A percentile compares a stretch with the other conserved stretches of the same genome.
Evolutionary conservation across 2,888 invertebrate genomes (phyloP).

Genomic region (Loripinus fragilis): DNA sequence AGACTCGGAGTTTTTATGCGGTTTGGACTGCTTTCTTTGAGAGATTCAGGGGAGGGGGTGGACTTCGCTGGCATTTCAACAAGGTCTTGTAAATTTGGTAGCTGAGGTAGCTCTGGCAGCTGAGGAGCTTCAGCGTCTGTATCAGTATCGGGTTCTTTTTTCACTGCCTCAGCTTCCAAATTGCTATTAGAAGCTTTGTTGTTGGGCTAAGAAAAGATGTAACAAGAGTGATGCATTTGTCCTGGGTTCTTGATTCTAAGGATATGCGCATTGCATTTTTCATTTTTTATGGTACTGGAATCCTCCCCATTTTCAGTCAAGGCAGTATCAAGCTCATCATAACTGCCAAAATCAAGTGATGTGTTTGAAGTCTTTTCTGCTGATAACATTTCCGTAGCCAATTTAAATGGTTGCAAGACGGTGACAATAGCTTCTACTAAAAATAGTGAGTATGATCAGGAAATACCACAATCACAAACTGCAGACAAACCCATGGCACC

Average conservation of each 20-base stretch:
- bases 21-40: not conserved
- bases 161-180: not conserved
- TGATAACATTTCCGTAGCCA: constrained; percentile 19
- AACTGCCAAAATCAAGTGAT: constrained; percentile 1
- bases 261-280: not conserved
- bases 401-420: constrained; percentile 18
- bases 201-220: constrained; percentile 20
- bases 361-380: constrained; percentile 24
- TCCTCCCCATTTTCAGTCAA: constrained; percentile 11
- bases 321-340: constrained; percentile 2
- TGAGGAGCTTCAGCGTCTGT: not conserved
- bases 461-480: too few species aligned
- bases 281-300: not conserved
- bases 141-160: constrained; percentile 4
- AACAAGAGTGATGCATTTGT: constrained; percentile 15
- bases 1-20: not conserved
- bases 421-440: constrained; percentile 12
- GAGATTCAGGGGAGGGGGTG: constrained; percentile 2
- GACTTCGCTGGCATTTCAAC: not conserved
- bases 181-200: constrained; percentile 12
- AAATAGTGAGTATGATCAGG: too few species aligned
- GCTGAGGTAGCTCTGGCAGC: not conserved
- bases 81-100: constrained; percentile 5
- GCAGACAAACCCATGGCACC: too few species aligned
- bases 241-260: not conserved